A percentile compares a stretch with the other conserved stretches of the same genome.
Conservation (phyloP, 2,113 vertebrate species). For the Neogale vison region DNA sequence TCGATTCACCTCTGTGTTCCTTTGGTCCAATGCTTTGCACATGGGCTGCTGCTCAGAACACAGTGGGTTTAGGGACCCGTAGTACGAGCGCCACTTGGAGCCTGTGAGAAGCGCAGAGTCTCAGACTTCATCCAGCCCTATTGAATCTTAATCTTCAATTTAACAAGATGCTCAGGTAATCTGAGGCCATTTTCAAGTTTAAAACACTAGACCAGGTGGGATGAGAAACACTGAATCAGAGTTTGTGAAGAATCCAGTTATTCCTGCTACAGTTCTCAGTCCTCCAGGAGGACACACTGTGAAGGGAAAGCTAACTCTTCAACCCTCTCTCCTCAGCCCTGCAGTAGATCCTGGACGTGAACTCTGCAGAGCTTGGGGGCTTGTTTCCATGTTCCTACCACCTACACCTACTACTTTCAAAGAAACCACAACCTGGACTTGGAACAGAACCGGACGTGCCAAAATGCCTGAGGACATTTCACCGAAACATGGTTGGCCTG, state of each 20-base stretch:
- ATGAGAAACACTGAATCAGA: not conserved
- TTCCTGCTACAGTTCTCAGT: not conserved
- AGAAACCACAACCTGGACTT: slow-evolving; percentile 57
- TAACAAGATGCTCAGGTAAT: not conserved
- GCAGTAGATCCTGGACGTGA: not conserved
- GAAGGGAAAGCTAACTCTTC: not conserved
- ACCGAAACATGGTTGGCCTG: not conserved
- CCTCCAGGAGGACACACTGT: not conserved
- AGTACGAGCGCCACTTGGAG: not conserved
- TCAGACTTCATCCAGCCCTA: not conserved
- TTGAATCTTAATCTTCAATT: not conserved
- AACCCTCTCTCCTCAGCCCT: not conserved
- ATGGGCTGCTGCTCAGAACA: not conserved
- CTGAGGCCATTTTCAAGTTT: not conserved
- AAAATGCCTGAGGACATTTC: slow-evolving; percentile 3
- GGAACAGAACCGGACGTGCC: not conserved
- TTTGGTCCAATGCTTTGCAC: not conserved
- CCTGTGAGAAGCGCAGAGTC: not conserved
- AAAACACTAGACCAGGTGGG: not conserved
- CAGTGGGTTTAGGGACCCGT: not conserved
- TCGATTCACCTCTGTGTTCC: not conserved
- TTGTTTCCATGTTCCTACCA: not conserved
- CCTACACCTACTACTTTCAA: slow-evolving; percentile 60
- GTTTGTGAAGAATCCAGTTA: not conserved
- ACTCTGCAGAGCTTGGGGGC: not conserved